Evolutionary conservation across 2,797 vertebrate species (phyloP), one percentile per base, ranked within the genome.

Genomic region (Pseudomugil tenellus): DNA sequence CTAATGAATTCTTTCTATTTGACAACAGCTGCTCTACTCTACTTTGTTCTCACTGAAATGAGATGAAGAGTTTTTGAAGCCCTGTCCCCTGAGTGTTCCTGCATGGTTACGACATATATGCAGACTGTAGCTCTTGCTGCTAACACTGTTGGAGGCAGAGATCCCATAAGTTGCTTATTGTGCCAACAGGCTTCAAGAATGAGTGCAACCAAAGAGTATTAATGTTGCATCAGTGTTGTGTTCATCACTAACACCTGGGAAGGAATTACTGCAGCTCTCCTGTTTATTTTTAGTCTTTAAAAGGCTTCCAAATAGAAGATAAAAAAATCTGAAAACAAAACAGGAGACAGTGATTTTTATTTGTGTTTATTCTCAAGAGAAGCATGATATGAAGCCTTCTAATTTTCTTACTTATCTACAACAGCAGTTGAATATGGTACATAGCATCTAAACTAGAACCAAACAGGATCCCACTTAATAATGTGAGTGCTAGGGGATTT

Each of bases 201-300:
- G 17, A 64, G 35, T 39, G 25, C 17, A 43, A 32, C 1, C 1
- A 29, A 2, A 3, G 1, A 4, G 31, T 39, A 29, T 19, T 34
- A 69, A 29, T 12, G 13, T 66, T 57, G 54, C 57, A 67, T 63
- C 58, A 57, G 9, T 2, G 7, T 17, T 41, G 25, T 52, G 52
- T 46, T 29, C 28, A 32, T n/a, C 3, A 19, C 23, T 10, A 7
- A 1, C 17, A 0, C 19, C 51, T 17, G 49, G 3, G 55, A 6
- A 67, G 51, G 4, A 25, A 23, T 17, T 9, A 21, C 10, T 35
- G 28, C 43, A 37, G 14, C 46, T 19, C 6, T 46, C 6, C 19
- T 17, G 41, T 46, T 43, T 14, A 6, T 3, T 48, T 54, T 29
- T 17, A 11, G 6, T 10, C 11, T 31, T n/a, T 21, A 43, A 34